phyloP scores from a whole-genome alignment of 2,797 vertebrate species.

The Eidolon dupreanum region DNA sequence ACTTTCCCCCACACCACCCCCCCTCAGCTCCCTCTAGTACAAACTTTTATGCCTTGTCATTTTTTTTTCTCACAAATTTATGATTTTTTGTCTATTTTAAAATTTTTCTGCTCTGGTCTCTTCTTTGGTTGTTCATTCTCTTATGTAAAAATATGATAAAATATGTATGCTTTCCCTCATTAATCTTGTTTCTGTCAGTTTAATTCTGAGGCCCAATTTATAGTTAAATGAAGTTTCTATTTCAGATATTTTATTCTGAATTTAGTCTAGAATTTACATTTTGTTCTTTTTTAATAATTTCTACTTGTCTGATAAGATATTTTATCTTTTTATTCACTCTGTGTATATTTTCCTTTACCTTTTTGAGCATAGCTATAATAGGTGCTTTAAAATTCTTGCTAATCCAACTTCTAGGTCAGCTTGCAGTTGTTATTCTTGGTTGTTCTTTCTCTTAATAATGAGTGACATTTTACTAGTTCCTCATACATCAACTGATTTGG shows the following conservation, averaged over 20 bases:
- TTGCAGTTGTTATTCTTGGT: not conserved
- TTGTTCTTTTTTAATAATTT: not conserved
- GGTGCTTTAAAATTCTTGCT: not conserved
- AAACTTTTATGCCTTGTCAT: not conserved
- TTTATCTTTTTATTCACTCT: not conserved
- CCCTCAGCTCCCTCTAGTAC: not conserved
- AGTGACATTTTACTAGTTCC: not conserved
- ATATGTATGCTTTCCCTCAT: not conserved
- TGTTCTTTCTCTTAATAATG: not conserved
- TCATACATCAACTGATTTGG: constrained; percentile 3
- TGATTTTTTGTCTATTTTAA: not conserved
- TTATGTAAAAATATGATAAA: not conserved
- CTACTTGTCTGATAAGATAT: not conserved
- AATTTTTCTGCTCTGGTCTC: not conserved
- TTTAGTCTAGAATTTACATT: not conserved
- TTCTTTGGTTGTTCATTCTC: not conserved
- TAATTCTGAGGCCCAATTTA: not conserved
- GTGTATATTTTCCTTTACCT: not conserved
- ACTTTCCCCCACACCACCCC: not conserved
- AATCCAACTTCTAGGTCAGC: not conserved
- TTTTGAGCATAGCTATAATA: not conserved
- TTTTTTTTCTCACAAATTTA: not conserved
- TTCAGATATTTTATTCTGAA: constrained; percentile 7
- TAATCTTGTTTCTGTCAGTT: not conserved
- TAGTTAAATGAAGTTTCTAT: not conserved